phyloP scores from a whole-genome alignment of 2,113 vertebrate genomes.

The Apistogramma diplotaenia region DNA sequence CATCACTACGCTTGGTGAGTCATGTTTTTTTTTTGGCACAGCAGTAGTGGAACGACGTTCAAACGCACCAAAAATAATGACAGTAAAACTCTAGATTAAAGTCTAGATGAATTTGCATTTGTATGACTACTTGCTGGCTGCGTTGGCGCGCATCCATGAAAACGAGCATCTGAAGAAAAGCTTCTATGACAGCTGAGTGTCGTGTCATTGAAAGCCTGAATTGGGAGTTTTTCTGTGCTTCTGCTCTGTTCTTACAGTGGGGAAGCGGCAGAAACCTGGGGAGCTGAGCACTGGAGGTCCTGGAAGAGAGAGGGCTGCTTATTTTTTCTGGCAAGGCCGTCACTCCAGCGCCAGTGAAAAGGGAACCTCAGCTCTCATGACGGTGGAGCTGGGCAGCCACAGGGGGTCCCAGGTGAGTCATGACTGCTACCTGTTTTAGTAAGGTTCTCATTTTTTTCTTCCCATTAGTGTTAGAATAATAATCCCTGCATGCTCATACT shows the following conservation, averaged over 20 bases:
- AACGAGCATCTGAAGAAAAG: not conserved
- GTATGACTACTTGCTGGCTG: not conserved
- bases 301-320: constrained; percentile 76
- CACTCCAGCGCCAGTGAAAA: constrained; percentile 78
- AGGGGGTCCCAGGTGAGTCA: constrained; percentile 68
- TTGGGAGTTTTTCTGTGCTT: not conserved
- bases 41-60: not conserved
- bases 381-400: constrained; percentile 81
- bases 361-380: constrained; percentile 82
- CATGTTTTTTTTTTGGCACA: not conserved
- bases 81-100: not conserved
- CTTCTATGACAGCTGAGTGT: not conserved
- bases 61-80: not conserved
- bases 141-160: not conserved
- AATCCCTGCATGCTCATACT: not conserved
- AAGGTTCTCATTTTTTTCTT: too few species aligned
- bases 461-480: not conserved
- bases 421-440: too few species aligned
- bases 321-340: constrained; percentile 83
- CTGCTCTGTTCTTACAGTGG: constrained; percentile 58
- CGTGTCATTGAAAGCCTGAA: not conserved
- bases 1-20: constrained; percentile 77
- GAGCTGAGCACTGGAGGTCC: constrained; percentile 71
- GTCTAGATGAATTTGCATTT: not conserved
- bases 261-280: constrained; percentile 76